Conservation (phyloP, 2,888 invertebrate species). For the Germaria angustata region DNA sequence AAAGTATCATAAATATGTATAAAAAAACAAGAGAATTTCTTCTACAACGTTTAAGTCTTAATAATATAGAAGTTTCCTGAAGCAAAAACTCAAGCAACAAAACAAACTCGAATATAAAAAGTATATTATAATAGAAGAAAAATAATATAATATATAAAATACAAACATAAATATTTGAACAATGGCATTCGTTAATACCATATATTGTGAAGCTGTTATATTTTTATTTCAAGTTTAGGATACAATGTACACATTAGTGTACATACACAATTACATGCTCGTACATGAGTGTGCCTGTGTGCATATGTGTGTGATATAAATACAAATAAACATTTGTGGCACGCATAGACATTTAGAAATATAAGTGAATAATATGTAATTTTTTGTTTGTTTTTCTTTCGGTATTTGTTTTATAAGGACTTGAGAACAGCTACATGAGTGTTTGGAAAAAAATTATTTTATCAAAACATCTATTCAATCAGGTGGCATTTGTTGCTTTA, state of each 20-base stretch:
- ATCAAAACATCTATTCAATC: neutral
- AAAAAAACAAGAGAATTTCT: conserved; percentile 7
- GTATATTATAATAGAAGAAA: neutral
- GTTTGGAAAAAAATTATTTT: neutral
- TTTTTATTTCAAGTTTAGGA: neutral
- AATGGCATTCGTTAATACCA: conserved; percentile 10
- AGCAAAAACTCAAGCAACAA: neutral
- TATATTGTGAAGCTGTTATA: neutral
- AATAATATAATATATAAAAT: conserved; percentile 12
- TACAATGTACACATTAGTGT: neutral
- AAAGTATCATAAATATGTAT: conserved; percentile 18
- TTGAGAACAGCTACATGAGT: neutral
- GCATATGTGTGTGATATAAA: neutral
- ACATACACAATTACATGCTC: neutral
- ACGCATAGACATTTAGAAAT: too few relatives aligned
- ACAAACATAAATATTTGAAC: conserved; percentile 19
- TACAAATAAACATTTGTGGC: neutral
- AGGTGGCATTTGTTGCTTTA: neutral
- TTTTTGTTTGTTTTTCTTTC: neutral
- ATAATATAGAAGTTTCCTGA: neutral
- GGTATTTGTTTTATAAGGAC: neutral
- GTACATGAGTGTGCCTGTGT: neutral
- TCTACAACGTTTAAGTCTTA: conserved; percentile 14
- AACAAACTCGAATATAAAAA: neutral
- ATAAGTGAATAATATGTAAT: too few relatives aligned